Conservation (phyloP, 2,888 invertebrate species). For the Calliopum simillimum region DNA sequence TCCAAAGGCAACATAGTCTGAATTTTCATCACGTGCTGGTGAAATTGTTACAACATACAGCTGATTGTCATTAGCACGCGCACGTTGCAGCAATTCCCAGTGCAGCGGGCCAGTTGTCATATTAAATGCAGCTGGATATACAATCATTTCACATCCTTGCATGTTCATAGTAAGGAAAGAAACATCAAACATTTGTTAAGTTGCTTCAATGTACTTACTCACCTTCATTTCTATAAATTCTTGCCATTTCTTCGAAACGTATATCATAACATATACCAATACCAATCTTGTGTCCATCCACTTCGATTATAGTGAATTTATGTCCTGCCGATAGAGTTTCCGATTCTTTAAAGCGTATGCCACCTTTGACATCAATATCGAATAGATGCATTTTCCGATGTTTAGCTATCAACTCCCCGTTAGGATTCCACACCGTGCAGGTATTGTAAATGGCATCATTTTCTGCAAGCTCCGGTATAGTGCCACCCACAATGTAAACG, state of each 20-base stretch:
- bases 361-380: constrained; percentile 94
- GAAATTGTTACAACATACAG: constrained; percentile 87
- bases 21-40: constrained; percentile 82
- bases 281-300: constrained; percentile 80
- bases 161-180: neutral
- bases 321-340: constrained; percentile 84
- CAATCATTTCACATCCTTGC: constrained; percentile 82
- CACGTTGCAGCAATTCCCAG: constrained; percentile 87
- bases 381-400: constrained; percentile 94
- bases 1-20: constrained; percentile 92
- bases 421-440: constrained; percentile 85
- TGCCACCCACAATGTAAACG: constrained; percentile 89
- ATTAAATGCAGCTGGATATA: constrained; percentile 96
- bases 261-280: constrained; percentile 96
- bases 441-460: constrained; percentile 80
- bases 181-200: neutral
- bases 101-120: constrained; percentile 96
- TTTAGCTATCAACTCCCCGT: constrained; percentile 82
- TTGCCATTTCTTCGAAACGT: constrained; percentile 90
- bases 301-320: constrained; percentile 78
- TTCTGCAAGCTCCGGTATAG: constrained; percentile 83
- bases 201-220: constrained; percentile 18
- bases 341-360: constrained; percentile 94
- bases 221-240: constrained; percentile 75
- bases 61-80: constrained; percentile 90